Percentiles rank a stretch among this genome's conserved stretches.
Conservation (phyloP, 2,888 invertebrate genomes). For the Melieria crassipennis region DNA sequence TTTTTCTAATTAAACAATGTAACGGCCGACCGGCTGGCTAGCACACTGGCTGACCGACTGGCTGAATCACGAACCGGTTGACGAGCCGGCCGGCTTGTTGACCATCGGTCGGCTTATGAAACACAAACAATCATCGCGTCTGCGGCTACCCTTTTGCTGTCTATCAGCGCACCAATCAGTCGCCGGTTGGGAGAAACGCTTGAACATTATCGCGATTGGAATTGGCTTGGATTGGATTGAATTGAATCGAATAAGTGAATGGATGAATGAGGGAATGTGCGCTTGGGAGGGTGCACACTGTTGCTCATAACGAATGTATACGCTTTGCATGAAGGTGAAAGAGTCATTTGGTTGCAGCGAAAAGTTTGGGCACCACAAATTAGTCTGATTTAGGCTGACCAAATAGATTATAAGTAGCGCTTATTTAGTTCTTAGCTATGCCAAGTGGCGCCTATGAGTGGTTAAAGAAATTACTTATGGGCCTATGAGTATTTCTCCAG, state of each 20-base stretch:
- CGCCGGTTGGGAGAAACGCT: background rate
- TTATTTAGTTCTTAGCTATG: too few species aligned
- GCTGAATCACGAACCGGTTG: background rate
- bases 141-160: too few species aligned
- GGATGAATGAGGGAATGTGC: constrained; percentile 8
- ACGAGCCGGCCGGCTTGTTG: background rate
- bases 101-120: background rate
- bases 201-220: background rate
- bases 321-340: too few species aligned
- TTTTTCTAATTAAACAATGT: constrained; percentile 6
- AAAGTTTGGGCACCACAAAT: too few species aligned
- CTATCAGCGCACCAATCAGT: background rate
- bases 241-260: constrained; percentile 17
- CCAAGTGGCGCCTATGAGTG: too few species aligned
- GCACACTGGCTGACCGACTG: too few species aligned
- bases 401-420: too few species aligned
- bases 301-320: too few species aligned
- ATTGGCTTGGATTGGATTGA: background rate
- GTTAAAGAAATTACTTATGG: too few species aligned
- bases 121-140: background rate
- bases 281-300: background rate
- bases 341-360: too few species aligned
- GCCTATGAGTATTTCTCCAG: too few species aligned
- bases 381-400: too few species aligned
- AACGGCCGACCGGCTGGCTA: background rate